Evolutionary conservation across 2,113 vertebrate species (phyloP), one percentile per base, ranked within the genome.

Genomic region (Campylorhamphus procurvoides): DNA sequence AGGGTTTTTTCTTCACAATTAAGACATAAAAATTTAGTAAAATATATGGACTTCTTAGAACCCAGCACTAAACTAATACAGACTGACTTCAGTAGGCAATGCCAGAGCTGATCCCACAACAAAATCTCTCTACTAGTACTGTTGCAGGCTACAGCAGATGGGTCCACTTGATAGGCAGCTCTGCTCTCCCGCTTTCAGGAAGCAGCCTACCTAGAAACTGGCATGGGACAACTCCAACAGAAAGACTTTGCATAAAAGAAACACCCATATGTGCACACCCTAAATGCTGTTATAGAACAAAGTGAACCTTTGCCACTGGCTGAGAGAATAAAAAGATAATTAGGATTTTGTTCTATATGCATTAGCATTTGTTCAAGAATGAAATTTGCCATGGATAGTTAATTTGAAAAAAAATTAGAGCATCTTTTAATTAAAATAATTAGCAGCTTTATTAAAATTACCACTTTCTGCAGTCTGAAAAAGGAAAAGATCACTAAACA

Each of bases 391-490:
- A 23, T 23, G 49, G 37, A 46, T 24, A 52, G 16, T 72, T 64
- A 37, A 78, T 75, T 27, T 84, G 6, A 78, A 84, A 5, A 5
- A 42, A 47, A 37, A 90, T 72, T 42, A 77, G 7, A 83, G 31
- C n/a, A 95, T 59, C 9, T 66, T 66, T 67, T 59, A 82, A 58
- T 33, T 29, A 80, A 89, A 93, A 69, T 49, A 89, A 59, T 78
- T 88, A 89, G 91, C 55, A 69, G 4, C 23, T 90, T 93, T 80
- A 86, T 71, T 90, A 97, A 98, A 97, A 90, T 97, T 98, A 99
- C 99, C 98, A 94, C 99, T 99, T 97, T 99, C 99, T 90, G 98
- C 98, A 14, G 99, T 99, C 97, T 99, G 99, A 96, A 99, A 99
- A 94, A 98, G 99, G 84, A 99, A 98, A 68, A 98, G 98, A 80